A percentile compares a stretch with the other conserved stretches of the same genome.
phyloP scores from a whole-genome alignment of 53 echinoderm and acorn worm species.

The Pentamera pediparva region DNA sequence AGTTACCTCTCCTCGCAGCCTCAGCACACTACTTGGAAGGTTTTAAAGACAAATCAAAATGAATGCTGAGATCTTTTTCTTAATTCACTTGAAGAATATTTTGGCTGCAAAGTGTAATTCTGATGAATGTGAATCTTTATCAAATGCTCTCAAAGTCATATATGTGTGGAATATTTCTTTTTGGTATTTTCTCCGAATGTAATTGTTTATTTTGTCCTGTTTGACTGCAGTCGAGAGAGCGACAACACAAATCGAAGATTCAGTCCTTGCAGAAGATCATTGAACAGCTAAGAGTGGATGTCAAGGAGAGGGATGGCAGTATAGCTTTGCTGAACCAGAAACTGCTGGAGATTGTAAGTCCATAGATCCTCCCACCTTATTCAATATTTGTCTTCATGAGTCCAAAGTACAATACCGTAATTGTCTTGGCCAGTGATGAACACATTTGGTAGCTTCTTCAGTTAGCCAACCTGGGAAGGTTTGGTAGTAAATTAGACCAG shows the following conservation, averaged over 20 bases:
- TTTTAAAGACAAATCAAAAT: too few relatives aligned
- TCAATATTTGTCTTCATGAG: background rate
- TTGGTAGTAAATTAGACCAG: too few relatives aligned
- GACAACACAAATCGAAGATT: constrained; percentile 76
- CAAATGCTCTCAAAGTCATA: too few relatives aligned
- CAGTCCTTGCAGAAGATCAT: constrained; percentile 78
- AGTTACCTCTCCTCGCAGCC: background rate
- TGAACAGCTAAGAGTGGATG: constrained; percentile 75
- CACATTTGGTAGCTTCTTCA: too few relatives aligned
- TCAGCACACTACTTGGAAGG: too few relatives aligned
- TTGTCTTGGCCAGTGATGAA: background rate
- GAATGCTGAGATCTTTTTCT: too few relatives aligned
- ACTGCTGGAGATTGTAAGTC: constrained; percentile 73
- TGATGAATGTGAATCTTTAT: too few relatives aligned
- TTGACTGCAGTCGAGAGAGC: constrained; percentile 61
- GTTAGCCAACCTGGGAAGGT: too few relatives aligned
- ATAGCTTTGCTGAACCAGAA: constrained; percentile 40
- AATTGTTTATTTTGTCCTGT: background rate
- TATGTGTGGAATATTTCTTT: too few relatives aligned
- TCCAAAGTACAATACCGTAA: background rate
- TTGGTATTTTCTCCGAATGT: background rate
- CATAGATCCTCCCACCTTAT: background rate
- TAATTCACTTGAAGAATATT: background rate
- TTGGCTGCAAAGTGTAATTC: background rate
- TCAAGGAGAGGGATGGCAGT: constrained; percentile 67